phyloP scores from a whole-genome alignment of 2,113 vertebrate species.

The Zosterops hypoxanthus region DNA sequence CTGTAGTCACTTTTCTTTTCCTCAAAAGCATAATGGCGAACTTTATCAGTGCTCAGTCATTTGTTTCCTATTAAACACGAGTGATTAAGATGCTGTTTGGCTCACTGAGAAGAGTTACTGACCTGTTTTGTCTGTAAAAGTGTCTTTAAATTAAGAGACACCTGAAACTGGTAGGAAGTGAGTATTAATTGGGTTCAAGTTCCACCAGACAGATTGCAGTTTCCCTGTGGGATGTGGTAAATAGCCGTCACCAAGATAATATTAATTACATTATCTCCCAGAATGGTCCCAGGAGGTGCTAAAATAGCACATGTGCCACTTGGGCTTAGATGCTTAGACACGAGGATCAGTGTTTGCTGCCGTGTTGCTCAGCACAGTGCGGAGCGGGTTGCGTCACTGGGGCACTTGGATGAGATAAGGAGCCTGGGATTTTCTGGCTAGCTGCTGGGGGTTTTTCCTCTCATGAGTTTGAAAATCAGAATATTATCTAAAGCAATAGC shows the following conservation, averaged over 20 bases:
- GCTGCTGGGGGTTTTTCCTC: background rate
- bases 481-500: background rate
- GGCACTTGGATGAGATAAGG: background rate
- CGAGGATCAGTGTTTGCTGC: background rate
- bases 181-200: conserved; percentile 39
- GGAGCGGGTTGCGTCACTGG: background rate
- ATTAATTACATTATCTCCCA: conserved; percentile 51
- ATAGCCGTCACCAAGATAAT: conserved; percentile 17
- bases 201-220: background rate
- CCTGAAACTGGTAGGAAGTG: conserved; percentile 37
- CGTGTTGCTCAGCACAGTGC: background rate
- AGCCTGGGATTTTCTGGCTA: background rate
- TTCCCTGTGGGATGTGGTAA: conserved; percentile 29
- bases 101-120: conserved; percentile 24
- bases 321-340: conserved; percentile 16
- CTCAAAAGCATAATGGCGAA: conserved; percentile 60
- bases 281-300: conserved; percentile 21
- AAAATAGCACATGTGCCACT: conserved; percentile 24
- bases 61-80: conserved; percentile 52
- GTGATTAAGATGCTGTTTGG: conserved; percentile 31
- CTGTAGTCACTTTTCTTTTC: conserved; percentile 63
- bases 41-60: conserved; percentile 58
- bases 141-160: conserved; percentile 45
- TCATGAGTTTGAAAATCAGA: background rate
- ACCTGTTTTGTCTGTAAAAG: conserved; percentile 35